Evolutionary conservation across 2,797 vertebrate species (phyloP).

Genomic region (Steatocranus sp.): DNA sequence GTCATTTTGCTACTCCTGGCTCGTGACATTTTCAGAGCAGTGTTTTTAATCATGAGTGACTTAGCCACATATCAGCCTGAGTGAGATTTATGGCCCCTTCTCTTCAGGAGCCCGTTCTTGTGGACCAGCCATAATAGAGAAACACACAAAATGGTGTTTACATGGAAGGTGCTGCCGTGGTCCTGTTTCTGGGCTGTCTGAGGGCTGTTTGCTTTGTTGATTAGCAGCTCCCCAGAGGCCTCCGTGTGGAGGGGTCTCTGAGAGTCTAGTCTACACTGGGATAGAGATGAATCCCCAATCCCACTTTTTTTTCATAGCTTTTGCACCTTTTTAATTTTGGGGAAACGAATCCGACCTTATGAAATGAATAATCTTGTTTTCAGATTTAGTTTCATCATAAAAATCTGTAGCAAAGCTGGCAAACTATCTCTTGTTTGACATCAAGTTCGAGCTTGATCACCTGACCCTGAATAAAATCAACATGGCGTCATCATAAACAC

Average conservation of each 20-base stretch:
- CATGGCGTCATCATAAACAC: not conserved
- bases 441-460: not conserved
- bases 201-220: conserved; percentile 68
- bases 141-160: conserved; percentile 59
- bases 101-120: conserved; percentile 30
- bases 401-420: not conserved
- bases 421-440: not conserved
- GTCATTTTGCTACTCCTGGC: not conserved
- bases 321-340: not conserved
- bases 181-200: conserved; percentile 18
- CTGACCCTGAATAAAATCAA: not conserved
- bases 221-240: conserved; percentile 51
- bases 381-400: accelerated
- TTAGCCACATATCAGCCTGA: conserved; percentile 37
- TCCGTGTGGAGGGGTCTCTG: not conserved
- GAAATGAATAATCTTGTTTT: not conserved
- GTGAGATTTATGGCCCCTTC: conserved; percentile 59
- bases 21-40: conserved; percentile 16
- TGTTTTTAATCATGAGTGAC: conserved; percentile 57
- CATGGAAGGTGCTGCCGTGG: conserved; percentile 40
- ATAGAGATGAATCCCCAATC: not conserved
- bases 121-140: conserved; percentile 28
- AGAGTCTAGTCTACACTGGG: conserved; percentile 1
- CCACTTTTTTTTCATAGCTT: not conserved
- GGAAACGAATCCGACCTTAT: accelerated